Evolutionary conservation across 2,113 vertebrate genomes (phyloP).

Genomic region (Syngnathoides biaculeatus): DNA sequence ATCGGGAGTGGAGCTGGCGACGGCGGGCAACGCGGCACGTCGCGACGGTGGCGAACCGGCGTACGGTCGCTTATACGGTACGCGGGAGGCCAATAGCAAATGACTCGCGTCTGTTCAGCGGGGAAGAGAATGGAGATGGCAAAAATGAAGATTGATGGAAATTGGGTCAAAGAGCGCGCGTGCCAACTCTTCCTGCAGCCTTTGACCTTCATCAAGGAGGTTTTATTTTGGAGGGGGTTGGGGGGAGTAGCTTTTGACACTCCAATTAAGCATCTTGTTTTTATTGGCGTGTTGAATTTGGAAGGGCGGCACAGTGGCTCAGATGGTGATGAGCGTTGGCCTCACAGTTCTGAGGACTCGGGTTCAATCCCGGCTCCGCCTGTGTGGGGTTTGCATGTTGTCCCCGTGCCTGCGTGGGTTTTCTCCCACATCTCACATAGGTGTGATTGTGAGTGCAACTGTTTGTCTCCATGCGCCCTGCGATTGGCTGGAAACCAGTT

Average conservation of each 20-base stretch:
- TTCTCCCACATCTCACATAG: too few species aligned
- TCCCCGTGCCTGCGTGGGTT: too few species aligned
- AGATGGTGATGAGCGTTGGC: too few species aligned
- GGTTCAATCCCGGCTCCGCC: too few species aligned
- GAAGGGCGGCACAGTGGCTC: too few species aligned
- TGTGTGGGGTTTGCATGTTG: too few species aligned
- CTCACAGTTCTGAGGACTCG: too few species aligned
- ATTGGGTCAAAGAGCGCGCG: slow-evolving; percentile 36
- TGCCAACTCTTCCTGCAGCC: slow-evolving; percentile 4
- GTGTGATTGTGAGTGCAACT: too few species aligned
- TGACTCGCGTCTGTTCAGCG: slow-evolving; percentile 58
- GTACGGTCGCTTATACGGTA: slow-evolving; percentile 22
- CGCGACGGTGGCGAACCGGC: slow-evolving; percentile 39
- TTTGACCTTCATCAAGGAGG: slow-evolving; percentile 9
- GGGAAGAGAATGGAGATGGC: slow-evolving; percentile 50
- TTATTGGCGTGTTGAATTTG: too few species aligned
- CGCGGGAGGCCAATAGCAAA: slow-evolving; percentile 48
- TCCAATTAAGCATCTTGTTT: background rate
- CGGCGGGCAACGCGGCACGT: slow-evolving; percentile 54
- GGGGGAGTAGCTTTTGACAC: background rate
- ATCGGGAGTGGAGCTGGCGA: slow-evolving; percentile 27
- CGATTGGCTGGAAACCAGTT: too few species aligned
- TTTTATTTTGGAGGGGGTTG: background rate
- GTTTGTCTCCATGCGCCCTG: too few species aligned
- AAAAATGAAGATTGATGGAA: slow-evolving; percentile 54